Evolutionary conservation across 2,888 invertebrate species (phyloP).

Genomic region (Stenodema calcarata): DNA sequence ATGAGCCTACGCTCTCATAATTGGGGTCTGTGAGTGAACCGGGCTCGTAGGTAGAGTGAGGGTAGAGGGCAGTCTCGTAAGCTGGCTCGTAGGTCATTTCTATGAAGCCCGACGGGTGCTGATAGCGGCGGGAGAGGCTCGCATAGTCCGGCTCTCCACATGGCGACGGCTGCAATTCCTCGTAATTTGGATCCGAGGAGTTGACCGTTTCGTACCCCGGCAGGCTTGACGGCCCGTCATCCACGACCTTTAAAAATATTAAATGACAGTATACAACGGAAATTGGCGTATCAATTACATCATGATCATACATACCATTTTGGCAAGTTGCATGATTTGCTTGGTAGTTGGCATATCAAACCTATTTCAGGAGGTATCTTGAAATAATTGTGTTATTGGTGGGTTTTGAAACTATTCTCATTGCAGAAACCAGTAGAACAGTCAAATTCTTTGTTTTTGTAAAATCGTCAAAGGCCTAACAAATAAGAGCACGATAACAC

Average conservation of each 20-base stretch:
- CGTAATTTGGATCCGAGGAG: conserved; percentile 76
- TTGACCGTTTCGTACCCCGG: conserved; percentile 61
- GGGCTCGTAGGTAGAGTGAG: conserved; percentile 45
- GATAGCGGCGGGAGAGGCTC: conserved; percentile 55
- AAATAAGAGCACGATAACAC: too few relatives aligned
- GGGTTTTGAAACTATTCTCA: too few relatives aligned
- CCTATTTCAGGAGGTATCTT: too few relatives aligned
- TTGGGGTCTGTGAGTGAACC: conserved; percentile 76
- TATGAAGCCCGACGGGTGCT: conserved; percentile 22
- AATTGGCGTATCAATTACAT: too few relatives aligned
- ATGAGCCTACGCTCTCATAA: conserved; percentile 74
- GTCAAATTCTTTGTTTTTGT: too few relatives aligned
- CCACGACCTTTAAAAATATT: conserved; percentile 58
- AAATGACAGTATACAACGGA: background rate
- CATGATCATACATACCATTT: too few relatives aligned
- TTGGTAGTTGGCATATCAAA: too few relatives aligned
- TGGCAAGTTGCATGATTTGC: too few relatives aligned
- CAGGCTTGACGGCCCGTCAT: conserved; percentile 63
- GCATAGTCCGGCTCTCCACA: conserved; percentile 58
- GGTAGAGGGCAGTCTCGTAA: conserved; percentile 49
- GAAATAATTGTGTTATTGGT: too few relatives aligned
- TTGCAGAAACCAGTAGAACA: too few relatives aligned
- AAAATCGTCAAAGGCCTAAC: too few relatives aligned
- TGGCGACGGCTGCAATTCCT: conserved; percentile 67
- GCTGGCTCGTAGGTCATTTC: conserved; percentile 37